phyloP scores from a whole-genome alignment of 2,113 vertebrate species.

The Hippocampus abdominalis region DNA sequence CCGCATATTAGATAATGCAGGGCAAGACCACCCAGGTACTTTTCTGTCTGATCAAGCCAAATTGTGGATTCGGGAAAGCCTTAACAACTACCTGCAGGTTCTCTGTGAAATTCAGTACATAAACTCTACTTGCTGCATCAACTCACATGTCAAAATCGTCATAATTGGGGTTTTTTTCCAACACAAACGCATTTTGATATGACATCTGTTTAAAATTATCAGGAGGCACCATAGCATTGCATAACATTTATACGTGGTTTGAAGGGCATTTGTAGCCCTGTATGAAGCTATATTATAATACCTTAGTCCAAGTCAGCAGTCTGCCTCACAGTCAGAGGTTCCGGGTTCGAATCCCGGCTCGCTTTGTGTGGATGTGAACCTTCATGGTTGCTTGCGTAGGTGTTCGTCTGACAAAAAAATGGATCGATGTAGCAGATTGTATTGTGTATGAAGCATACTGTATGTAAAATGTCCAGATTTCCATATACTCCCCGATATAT shows the following conservation, averaged over 20 bases:
- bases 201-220: neutral
- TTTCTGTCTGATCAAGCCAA: neutral
- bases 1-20: neutral
- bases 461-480: too few relatives aligned
- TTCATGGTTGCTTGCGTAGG: too few relatives aligned
- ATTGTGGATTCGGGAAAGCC: neutral
- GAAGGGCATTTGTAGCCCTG: neutral
- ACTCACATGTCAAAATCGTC: neutral
- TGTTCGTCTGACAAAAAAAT: too few relatives aligned
- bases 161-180: neutral
- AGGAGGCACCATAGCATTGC: neutral
- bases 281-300: too few relatives aligned
- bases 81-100: neutral
- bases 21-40: neutral
- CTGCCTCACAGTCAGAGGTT: too few relatives aligned
- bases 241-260: neutral
- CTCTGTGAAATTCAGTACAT: neutral
- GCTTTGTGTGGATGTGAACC: too few relatives aligned
- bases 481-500: too few relatives aligned
- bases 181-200: neutral
- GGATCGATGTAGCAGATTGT: too few relatives aligned
- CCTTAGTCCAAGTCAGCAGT: too few relatives aligned
- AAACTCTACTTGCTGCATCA: neutral
- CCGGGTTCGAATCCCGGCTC: too few relatives aligned
- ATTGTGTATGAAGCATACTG: too few relatives aligned